Conservation (phyloP, 2,113 vertebrate species). For the Pseudopipra pipra region DNA sequence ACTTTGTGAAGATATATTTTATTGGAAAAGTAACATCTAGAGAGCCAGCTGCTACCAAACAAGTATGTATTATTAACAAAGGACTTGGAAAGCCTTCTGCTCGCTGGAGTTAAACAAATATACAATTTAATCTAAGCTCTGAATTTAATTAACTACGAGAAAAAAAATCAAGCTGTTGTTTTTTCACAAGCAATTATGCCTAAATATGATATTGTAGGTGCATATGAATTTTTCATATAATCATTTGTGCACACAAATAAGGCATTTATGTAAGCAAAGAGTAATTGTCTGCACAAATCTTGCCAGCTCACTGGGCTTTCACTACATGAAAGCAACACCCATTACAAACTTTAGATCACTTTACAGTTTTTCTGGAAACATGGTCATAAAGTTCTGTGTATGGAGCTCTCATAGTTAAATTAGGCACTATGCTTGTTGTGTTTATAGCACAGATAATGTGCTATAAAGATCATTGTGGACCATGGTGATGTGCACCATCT, state of each 20-base stretch:
- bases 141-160: conserved; percentile 41
- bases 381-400: background rate
- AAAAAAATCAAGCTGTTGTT: conserved; percentile 9
- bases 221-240: conserved; percentile 31
- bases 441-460: background rate
- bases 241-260: conserved; percentile 43
- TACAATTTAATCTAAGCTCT: conserved; percentile 26
- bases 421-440: background rate
- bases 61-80: conserved; percentile 50
- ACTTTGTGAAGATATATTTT: background rate
- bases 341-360: background rate
- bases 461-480: background rate
- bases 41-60: conserved; percentile 30
- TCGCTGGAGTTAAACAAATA: conserved; percentile 46
- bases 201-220: conserved; percentile 34
- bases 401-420: background rate
- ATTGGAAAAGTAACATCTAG: conserved; percentile 7
- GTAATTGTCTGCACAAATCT: conserved; percentile 20
- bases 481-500: background rate
- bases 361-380: background rate
- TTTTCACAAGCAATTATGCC: conserved; percentile 21
- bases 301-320: background rate
- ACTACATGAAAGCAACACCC: background rate
- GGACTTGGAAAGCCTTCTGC: background rate
- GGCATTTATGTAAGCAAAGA: conserved; percentile 19